These are phyloP conservation scores for Hermatobates lingyangjiaoensis DNA, from an alignment of 1,140 invertebrate genomes.

Conservation along the genomic window DNA sequence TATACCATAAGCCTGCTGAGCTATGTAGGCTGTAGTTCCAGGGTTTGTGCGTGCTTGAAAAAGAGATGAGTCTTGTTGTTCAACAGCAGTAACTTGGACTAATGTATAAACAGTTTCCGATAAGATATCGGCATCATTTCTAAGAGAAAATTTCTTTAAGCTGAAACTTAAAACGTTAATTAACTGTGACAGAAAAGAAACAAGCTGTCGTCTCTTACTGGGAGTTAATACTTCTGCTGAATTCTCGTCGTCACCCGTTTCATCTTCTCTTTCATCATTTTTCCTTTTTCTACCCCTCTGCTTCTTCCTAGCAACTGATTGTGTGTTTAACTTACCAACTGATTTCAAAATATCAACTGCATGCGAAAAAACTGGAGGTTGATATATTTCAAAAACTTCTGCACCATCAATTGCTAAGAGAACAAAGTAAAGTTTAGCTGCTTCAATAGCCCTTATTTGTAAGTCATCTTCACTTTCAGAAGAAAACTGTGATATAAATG, in stretches of 20 bases:
- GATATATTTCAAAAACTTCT: constrained; percentile 34
- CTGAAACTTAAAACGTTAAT: constrained; percentile 27
- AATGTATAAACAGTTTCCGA: constrained; percentile 29
- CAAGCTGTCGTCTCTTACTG: constrained; percentile 20
- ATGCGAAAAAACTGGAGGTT: constrained; percentile 31
- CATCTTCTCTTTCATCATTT: constrained; percentile 13
- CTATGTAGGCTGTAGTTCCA: constrained; percentile 22
- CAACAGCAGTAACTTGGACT: constrained; percentile 28
- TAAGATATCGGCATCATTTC: constrained; percentile 27
- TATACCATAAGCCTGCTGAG: constrained; percentile 27
- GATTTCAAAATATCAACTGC: constrained; percentile 30
- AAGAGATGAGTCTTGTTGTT: constrained; percentile 21
- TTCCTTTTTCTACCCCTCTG: not conserved
- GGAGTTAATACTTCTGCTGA: constrained; percentile 14
- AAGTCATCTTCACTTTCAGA: constrained; percentile 21
- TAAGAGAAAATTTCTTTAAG: constrained; percentile 28
- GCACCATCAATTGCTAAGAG: constrained; percentile 33
- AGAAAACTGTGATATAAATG: constrained; percentile 29
- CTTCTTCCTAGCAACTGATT: constrained; percentile 10
- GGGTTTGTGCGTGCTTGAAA: constrained; percentile 13
- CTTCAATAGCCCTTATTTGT: constrained; percentile 24
- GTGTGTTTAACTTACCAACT: constrained; percentile 19
- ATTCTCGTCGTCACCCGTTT: constrained; percentile 20
- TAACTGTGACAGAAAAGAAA: constrained; percentile 22
- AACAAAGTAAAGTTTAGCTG: constrained; percentile 28